Evolutionary conservation across 1,140 invertebrate species (phyloP), one percentile per base, ranked within the genome.

Genomic region (Bombus cullumanus): DNA sequence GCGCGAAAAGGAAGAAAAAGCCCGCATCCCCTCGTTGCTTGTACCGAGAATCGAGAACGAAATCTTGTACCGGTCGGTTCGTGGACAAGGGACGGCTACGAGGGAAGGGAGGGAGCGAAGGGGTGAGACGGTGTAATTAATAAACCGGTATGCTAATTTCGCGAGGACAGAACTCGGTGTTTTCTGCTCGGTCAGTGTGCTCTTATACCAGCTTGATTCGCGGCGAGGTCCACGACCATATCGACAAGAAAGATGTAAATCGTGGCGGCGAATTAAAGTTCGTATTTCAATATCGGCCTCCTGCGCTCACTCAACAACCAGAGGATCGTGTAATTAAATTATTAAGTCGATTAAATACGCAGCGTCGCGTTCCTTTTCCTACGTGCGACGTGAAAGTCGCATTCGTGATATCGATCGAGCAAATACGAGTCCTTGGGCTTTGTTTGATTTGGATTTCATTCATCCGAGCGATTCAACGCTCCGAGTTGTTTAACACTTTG

Each of bases 81-180:
- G 47, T 31, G 81, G 41, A 72, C 69, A 88, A 88, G 81, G 78
- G 41, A 47, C 72, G 47, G 37, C 74, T 71, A 86, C 59, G 73
- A 31, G 59, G n/a, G 15, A 53, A 22, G 37, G 1, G 43, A 25
- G n/a, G 15, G 76, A 39, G 71, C 53, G 57, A 15, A 43, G 71
- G 71, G 77, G 74, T 69, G 84, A 76, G 75, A 81, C 81, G 75
- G 76, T 83, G 86, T 92, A 92, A 93, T 92, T 93, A 92, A 93
- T 93, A 92, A 93, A 92, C 92, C 90, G 91, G 92, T 93, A 92
- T 92, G 91, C 83, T 89, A 92, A 93, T 92, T 92, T 86, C 75
- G 66, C 78, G 83, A 89, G 86, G 90, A 92, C 88, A 86, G 88
- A 91, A 90, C 81, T 64, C 80, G 84, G 78, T 83, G 83, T 89